Evolutionary conservation across 2,797 vertebrate genomes (phyloP).

Genomic region (Hoplostethus mediterraneus): DNA sequence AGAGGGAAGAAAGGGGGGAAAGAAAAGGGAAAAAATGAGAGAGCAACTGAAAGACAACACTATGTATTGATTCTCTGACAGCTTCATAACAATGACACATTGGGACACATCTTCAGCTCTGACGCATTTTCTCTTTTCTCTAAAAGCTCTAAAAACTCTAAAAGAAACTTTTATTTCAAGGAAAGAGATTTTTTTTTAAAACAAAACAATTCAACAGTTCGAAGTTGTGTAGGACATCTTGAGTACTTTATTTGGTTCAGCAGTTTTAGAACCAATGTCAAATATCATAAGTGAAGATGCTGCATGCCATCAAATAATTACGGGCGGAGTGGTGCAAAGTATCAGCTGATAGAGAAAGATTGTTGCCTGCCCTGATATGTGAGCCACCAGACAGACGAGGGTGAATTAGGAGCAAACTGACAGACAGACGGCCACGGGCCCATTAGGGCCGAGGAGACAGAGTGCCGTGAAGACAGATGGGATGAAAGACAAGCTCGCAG

Average conservation of each 20-base stretch:
- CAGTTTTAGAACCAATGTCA: background rate
- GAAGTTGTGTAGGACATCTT: too few species aligned
- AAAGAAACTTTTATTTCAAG: too few species aligned
- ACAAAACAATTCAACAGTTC: background rate
- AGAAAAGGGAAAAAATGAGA: constrained; percentile 22
- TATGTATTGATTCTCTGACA: constrained; percentile 35
- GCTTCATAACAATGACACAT: constrained; percentile 23
- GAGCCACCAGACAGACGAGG: constrained; percentile 58
- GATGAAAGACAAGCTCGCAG: constrained; percentile 80
- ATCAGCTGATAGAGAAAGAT: constrained; percentile 46
- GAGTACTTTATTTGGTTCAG: too few species aligned
- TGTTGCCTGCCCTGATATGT: constrained; percentile 37
- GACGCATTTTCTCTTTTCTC: background rate
- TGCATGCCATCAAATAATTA: constrained; percentile 45
- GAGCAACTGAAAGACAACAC: constrained; percentile 40
- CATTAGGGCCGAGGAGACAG: constrained; percentile 72
- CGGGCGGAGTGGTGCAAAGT: constrained; percentile 20
- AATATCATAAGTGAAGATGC: background rate
- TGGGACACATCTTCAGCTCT: constrained; percentile 21
- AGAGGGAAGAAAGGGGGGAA: constrained; percentile 18
- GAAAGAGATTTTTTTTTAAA: too few species aligned
- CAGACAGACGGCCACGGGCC: constrained; percentile 63
- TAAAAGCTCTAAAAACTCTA: background rate
- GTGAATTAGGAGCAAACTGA: constrained; percentile 60
- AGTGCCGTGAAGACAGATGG: constrained; percentile 79